Percentiles rank a stretch among this genome's conserved stretches.
phyloP scores from a whole-genome alignment of 2,797 vertebrate genomes.

The Phoebastria nigripes region DNA sequence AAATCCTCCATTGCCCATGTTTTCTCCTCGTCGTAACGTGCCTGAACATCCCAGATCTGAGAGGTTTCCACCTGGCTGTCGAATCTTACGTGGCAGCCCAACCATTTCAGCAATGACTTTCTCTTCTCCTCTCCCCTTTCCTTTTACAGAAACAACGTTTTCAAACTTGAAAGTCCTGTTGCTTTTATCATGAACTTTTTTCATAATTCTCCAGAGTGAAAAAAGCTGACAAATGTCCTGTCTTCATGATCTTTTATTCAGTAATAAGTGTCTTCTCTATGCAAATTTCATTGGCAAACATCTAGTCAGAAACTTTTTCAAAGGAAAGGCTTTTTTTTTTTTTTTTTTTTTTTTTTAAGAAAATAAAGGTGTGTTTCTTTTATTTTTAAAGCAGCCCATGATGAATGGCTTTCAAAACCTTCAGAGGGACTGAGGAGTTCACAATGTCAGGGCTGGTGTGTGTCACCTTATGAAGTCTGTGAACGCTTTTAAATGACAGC shows the following conservation, averaged over 20 bases:
- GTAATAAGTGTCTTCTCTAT: neutral
- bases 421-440: neutral
- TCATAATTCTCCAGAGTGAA: neutral
- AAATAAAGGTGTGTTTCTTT: neutral
- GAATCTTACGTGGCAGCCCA: neutral
- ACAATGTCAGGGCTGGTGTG: neutral
- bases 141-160: neutral
- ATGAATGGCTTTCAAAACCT: conserved; percentile 1
- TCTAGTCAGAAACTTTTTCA: conserved; percentile 12
- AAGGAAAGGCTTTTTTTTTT: neutral
- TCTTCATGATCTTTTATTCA: neutral
- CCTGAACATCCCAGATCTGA: neutral
- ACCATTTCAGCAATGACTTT: neutral
- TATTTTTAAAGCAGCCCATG: neutral
- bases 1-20: neutral
- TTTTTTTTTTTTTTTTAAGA: neutral
- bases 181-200: neutral
- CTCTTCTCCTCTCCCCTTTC: neutral
- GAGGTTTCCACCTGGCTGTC: neutral
- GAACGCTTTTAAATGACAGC: neutral
- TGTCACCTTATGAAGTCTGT: neutral
- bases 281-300: neutral
- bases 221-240: neutral
- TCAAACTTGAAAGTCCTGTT: neutral
- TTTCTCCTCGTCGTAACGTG: rapidly evolving